These are phyloP conservation scores for Eumaeus atala DNA, from an alignment of 1,140 invertebrate species.

Conservation along the genomic window DNA sequence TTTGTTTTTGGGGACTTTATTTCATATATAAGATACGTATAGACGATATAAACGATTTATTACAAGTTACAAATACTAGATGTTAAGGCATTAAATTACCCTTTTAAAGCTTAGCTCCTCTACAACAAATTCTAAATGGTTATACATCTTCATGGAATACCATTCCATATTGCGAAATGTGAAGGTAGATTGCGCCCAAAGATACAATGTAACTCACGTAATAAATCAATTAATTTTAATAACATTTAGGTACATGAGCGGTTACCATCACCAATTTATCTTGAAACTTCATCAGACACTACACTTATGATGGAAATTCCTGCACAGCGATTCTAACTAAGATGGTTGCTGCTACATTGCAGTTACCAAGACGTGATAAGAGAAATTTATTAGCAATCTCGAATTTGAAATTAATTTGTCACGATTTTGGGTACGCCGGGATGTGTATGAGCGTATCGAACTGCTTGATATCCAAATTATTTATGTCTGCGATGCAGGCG, in stretches of 20 bases:
- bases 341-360: constrained; percentile 8
- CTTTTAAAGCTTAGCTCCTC: too few relatives aligned
- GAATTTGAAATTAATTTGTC: constrained; percentile 31
- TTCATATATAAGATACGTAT: too few relatives aligned
- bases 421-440: constrained; percentile 9
- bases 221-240: constrained; percentile 5
- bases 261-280: neutral
- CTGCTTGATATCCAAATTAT: too few relatives aligned
- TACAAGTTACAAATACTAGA: too few relatives aligned
- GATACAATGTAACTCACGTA: constrained; percentile 1
- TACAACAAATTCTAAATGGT: too few relatives aligned
- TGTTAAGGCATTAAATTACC: too few relatives aligned
- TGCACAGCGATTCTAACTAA: constrained; percentile 6
- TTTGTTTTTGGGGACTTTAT: too few relatives aligned
- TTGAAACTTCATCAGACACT: neutral
- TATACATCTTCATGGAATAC: too few relatives aligned
- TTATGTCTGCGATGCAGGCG: too few relatives aligned
- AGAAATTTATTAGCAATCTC: constrained; percentile 28
- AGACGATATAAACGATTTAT: too few relatives aligned
- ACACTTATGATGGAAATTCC: neutral
- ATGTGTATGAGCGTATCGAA: too few relatives aligned
- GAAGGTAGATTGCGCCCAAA: neutral
- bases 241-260: neutral
- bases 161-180: neutral
- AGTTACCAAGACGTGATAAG: constrained; percentile 17